A percentile compares a stretch with the other conserved stretches of the same genome.
These are phyloP conservation scores for Eupithecia subfuscata DNA, from an alignment of 2,888 invertebrate genomes.

Conservation along the genomic window DNA sequence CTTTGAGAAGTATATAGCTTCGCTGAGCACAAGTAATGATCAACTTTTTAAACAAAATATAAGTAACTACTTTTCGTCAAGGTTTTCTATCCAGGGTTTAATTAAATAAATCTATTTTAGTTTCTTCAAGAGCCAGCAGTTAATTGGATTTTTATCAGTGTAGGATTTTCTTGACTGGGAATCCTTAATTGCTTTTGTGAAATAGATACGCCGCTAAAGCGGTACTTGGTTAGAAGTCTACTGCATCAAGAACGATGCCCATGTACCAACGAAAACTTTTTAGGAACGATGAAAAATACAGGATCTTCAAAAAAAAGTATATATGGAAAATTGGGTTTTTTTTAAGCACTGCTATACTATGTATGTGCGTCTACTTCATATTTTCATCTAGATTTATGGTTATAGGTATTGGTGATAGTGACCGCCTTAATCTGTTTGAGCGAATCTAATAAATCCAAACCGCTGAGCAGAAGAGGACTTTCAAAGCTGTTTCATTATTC, in stretches of 20 bases:
- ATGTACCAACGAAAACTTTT: background rate
- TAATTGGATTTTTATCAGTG: slow-evolving; percentile 40
- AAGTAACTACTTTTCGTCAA: slow-evolving; percentile 10
- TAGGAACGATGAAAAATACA: background rate
- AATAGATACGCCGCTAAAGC: slow-evolving; percentile 29
- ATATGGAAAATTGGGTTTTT: too few relatives aligned
- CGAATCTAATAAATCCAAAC: slow-evolving; percentile 78
- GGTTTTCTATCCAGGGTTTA: slow-evolving; percentile 17
- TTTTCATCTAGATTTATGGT: background rate
- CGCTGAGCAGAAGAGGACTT: slow-evolving; percentile 68
- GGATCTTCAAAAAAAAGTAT: background rate
- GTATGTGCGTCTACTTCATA: too few relatives aligned
- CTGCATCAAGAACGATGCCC: background rate
- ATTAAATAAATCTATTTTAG: slow-evolving; percentile 32
- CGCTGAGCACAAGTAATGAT: slow-evolving; percentile 51
- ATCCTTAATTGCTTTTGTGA: slow-evolving; percentile 35
- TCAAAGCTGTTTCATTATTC: slow-evolving; percentile 81
- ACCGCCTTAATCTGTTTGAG: slow-evolving; percentile 72
- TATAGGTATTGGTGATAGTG: slow-evolving; percentile 43
- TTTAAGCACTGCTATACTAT: too few relatives aligned
- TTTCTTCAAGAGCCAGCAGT: slow-evolving; percentile 30
- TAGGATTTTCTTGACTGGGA: slow-evolving; percentile 34
- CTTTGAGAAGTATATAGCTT: slow-evolving; percentile 58
- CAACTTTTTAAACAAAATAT: slow-evolving; percentile 20
- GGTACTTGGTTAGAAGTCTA: background rate